Conservation (phyloP, 2,888 invertebrate species). For the Amphipyra berbera region DNA sequence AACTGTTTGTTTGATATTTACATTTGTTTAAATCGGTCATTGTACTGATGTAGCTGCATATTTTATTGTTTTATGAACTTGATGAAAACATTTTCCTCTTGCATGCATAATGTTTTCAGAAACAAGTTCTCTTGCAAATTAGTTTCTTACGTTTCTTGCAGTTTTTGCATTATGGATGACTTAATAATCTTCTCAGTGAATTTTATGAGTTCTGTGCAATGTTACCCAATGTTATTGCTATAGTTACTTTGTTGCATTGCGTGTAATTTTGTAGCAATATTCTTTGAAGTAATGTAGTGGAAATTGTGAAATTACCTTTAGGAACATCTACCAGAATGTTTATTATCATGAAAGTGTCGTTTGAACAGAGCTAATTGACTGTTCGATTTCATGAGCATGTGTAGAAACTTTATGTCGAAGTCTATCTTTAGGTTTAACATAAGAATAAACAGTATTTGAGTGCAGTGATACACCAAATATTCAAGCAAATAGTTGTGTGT, state of each 20-base stretch:
- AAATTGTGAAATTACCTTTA: conserved; percentile 21
- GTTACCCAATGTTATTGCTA: conserved; percentile 8
- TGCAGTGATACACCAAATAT: neutral
- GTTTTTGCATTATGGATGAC: conserved; percentile 5
- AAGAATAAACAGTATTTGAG: neutral
- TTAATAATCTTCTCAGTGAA: conserved; percentile 15
- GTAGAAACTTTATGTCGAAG: neutral
- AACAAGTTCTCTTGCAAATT: neutral
- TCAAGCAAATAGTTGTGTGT: neutral
- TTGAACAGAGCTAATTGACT: conserved; percentile 21
- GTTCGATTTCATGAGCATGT: conserved; percentile 19
- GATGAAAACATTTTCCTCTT: conserved; percentile 2
- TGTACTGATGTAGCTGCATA: conserved; percentile 7
- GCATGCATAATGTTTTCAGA: conserved; percentile 3
- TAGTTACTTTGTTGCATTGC: conserved; percentile 6
- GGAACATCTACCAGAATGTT: conserved; percentile 5
- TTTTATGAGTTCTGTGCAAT: conserved; percentile 16
- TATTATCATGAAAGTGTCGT: conserved; percentile 25
- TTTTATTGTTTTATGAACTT: neutral
- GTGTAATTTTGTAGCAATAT: conserved; percentile 6
- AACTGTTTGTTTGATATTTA: conserved; percentile 9
- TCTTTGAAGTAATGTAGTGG: conserved; percentile 17
- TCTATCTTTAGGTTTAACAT: neutral
- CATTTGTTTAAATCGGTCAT: conserved; percentile 8
- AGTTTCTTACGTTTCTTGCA: neutral